phyloP scores from a whole-genome alignment of 2,113 vertebrate species.

The Toxotes jaculatrix region DNA sequence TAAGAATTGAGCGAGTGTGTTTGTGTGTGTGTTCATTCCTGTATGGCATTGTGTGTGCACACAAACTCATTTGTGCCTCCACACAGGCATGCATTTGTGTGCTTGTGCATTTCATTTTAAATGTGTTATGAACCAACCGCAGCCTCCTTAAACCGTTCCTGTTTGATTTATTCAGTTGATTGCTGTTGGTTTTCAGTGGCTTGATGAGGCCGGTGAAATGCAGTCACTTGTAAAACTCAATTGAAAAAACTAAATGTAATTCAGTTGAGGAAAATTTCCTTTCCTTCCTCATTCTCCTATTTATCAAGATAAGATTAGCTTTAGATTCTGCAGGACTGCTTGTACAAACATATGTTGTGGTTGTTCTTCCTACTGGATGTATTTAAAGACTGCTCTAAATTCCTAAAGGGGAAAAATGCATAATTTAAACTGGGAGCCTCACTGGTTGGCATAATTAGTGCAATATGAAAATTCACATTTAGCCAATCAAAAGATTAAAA shows the following conservation, averaged over 20 bases:
- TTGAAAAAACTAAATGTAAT: slow-evolving; percentile 51
- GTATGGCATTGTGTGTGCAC: slow-evolving; percentile 18
- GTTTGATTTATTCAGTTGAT: slow-evolving; percentile 69
- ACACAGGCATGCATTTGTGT: slow-evolving; percentile 26
- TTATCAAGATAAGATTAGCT: slow-evolving; percentile 18
- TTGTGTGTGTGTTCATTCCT: slow-evolving; percentile 10
- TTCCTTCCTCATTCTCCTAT: slow-evolving; percentile 12
- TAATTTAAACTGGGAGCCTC: background rate
- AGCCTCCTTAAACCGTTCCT: slow-evolving; percentile 46
- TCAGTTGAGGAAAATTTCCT: slow-evolving; percentile 37
- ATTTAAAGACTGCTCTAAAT: background rate
- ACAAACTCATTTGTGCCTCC: slow-evolving; percentile 32
- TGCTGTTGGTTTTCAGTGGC: slow-evolving; percentile 63
- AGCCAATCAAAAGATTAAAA: background rate
- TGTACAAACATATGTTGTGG: background rate
- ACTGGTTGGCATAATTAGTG: background rate
- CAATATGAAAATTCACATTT: background rate
- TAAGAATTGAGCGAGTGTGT: slow-evolving; percentile 16
- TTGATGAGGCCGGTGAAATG: slow-evolving; percentile 57
- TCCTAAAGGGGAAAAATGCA: slow-evolving; percentile 8
- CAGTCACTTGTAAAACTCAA: slow-evolving; percentile 58
- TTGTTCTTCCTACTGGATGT: slow-evolving; percentile 4
- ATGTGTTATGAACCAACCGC: slow-evolving; percentile 36
- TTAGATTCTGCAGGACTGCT: slow-evolving; percentile 20
- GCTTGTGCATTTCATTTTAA: slow-evolving; percentile 50